Evolutionary conservation across 2,113 vertebrate genomes (phyloP).

Genomic region (Hyla sarda): DNA sequence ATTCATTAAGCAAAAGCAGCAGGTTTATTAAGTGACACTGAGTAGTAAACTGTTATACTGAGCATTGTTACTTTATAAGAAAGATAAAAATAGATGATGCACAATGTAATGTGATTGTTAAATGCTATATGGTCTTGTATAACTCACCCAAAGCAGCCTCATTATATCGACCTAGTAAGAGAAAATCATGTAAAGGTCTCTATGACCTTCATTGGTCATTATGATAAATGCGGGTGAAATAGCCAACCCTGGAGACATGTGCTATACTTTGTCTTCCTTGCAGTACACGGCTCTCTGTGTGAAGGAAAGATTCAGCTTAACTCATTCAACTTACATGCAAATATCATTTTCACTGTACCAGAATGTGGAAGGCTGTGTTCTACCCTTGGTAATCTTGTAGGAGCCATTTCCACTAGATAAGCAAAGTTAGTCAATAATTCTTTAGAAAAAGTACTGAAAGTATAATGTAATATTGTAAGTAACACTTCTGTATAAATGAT

Average conservation of each 20-base stretch:
- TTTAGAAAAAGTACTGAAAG: no score
- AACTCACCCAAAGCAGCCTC: neutral
- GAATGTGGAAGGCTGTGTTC: no score
- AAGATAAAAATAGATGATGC: no score
- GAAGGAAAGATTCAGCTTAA: neutral
- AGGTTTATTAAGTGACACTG: no score
- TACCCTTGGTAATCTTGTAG: no score
- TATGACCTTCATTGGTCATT: slow-evolving; percentile 11
- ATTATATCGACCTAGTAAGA: neutral
- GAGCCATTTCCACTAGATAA: no score
- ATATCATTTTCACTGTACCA: neutral
- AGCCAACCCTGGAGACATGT: neutral
- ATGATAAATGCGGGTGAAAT: neutral
- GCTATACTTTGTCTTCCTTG: neutral
- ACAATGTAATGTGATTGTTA: no score
- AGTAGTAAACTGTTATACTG: no score
- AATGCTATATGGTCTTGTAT: neutral
- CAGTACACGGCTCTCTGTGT: neutral
- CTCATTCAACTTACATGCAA: neutral
- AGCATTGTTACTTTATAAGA: no score
- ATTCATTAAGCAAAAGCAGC: neutral
- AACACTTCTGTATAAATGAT: no score
- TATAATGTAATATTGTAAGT: no score
- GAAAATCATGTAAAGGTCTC: neutral
- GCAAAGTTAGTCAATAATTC: no score